Evolutionary conservation across 2,888 invertebrate genomes (phyloP).

Genomic region (Diabrotica balteata): DNA sequence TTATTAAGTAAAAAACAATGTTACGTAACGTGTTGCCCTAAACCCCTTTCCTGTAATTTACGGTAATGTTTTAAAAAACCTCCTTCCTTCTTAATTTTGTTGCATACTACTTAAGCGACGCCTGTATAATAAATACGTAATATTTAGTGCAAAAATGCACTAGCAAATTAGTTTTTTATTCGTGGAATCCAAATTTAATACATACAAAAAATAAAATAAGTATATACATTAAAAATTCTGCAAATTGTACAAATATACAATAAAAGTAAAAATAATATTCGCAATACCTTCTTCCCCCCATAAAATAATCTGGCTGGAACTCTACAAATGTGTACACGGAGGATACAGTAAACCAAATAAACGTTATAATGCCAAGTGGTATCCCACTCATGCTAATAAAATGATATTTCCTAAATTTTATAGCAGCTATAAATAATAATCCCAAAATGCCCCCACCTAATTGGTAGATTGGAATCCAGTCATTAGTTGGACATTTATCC

Average conservation of each 20-base stretch:
- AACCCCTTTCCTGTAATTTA: no score
- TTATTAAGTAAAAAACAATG: no score
- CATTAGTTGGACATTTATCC: conserved; percentile 25
- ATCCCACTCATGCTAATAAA: conserved; percentile 7
- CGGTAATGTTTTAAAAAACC: no score
- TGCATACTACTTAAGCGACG: no score
- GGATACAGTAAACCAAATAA: conserved; percentile 18
- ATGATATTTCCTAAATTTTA: conserved; percentile 23
- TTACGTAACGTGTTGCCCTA: no score
- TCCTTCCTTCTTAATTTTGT: no score
- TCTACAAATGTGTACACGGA: conserved; percentile 34
- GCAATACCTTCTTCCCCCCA: conserved; percentile 39
- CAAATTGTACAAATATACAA: conserved; percentile 25
- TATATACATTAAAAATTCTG: conserved; percentile 33
- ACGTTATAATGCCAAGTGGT: conserved; percentile 19
- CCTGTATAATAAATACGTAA: no score
- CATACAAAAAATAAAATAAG: conserved; percentile 24
- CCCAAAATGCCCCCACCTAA: conserved; percentile 26
- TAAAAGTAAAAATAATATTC: conserved; percentile 33
- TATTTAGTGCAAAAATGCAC: no score
- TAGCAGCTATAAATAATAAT: conserved; percentile 26
- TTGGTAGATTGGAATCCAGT: conserved; percentile 18
- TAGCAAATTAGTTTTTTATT: not conserved
- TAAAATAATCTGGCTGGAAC: conserved; percentile 42
- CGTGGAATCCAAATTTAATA: conserved; percentile 27